Base-by-base conservation (phyloP, 2,888 invertebrate genomes). In the Ophonus ardosiacus region DNA sequence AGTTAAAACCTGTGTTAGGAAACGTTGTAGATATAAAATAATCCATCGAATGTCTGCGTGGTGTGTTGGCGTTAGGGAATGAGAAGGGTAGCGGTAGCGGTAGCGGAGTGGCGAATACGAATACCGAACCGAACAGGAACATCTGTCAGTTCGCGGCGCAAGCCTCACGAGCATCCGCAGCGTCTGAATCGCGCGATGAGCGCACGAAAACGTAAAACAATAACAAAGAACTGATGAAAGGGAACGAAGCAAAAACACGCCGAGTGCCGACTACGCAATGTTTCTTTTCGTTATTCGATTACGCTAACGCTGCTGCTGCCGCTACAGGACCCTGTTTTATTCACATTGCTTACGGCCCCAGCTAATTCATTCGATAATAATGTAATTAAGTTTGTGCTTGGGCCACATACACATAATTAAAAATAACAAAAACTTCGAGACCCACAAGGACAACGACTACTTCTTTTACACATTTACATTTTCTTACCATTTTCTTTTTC, bases 131-230 rank as follows among this genome's bases (percentile, higher is more conserved):
- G 31, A 31, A 31, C 31, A 13, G 13, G 21, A 76, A 78, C 78
- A 78, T 78, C 78, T 78, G 78, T 59, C 78, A 78, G 78, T 78
- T 74, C 78, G 78, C 59, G 78, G 78, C 57, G 56, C 76, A n/a
- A 7, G 13, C 15, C 51, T 76, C 10, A 51, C 56, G 56, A 24
- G 59, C 43, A 1, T 51, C 43, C 43, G 43, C 13, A 76, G 51
- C 57, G 31, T 78, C 59, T 31, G 43, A 78, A 78, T 78, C 59
- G 78, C 57, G 31, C 78, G 15, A 24, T 31, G 57, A 57, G 24
- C 31, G 31, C 78, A 57, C 57, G 57, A 57, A 78, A 78, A 78
- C 78, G 78, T 78, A 78, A 78, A 78, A 78, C 57, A 78, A 78
- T 78, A 78, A 78, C 78, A 78, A 76, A 76, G 78, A 78, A 78